These are phyloP conservation scores for Rhadinocentrus ornatus DNA, from an alignment of 2,797 vertebrate species.

Conservation along the genomic window DNA sequence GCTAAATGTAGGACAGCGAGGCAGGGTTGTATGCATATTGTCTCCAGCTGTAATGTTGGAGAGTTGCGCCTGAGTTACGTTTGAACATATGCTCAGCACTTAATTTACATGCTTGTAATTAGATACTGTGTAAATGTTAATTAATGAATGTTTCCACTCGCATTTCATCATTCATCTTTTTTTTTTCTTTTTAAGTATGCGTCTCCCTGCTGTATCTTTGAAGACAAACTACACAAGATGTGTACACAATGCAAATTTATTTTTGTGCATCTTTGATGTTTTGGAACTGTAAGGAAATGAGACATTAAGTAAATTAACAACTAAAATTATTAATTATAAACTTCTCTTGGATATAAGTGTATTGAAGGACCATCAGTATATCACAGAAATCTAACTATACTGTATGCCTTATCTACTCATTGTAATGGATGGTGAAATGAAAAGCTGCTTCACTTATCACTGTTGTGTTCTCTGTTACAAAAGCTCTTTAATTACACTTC, in stretches of 20 bases:
- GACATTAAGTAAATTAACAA: constrained; percentile 11
- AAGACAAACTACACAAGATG: neutral
- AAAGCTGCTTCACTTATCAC: constrained; percentile 49
- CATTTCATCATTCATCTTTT: neutral
- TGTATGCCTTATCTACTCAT: constrained; percentile 24
- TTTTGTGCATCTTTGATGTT: neutral
- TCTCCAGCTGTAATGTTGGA: constrained; percentile 32
- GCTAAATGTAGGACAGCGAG: constrained; percentile 51
- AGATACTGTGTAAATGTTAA: constrained; percentile 31
- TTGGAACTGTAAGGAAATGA: constrained; percentile 1
- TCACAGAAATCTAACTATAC: constrained; percentile 8
- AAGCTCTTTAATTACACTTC: constrained; percentile 47
- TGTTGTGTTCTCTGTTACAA: constrained; percentile 48
- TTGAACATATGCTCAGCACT: constrained; percentile 42
- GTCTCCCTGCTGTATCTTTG: neutral
- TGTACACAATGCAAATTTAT: neutral
- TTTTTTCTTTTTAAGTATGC: neutral
- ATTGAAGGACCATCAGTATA: neutral
- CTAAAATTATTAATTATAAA: constrained; percentile 12
- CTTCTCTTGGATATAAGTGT: neutral
- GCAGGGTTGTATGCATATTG: constrained; percentile 41
- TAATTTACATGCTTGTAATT: constrained; percentile 33
- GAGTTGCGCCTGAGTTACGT: constrained; percentile 39
- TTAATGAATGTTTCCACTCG: constrained; percentile 8
- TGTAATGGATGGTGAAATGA: constrained; percentile 39